Percentiles rank a stretch among this genome's conserved stretches.
Evolutionary conservation across 2,888 invertebrate species (phyloP).

Genomic region (Actias luna): DNA sequence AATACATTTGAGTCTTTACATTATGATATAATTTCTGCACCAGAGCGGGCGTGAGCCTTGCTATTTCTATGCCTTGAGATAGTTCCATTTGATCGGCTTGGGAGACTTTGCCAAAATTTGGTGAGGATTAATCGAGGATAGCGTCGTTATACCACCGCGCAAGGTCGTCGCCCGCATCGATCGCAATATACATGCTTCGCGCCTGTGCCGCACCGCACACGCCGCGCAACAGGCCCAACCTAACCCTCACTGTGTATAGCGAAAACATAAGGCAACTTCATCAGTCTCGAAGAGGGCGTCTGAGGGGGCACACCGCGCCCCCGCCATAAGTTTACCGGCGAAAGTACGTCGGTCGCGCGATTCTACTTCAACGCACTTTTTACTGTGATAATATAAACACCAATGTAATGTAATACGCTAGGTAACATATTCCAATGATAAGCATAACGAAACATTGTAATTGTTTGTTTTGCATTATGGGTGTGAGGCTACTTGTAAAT

Average conservation of each 20-base stretch:
- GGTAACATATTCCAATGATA: background rate
- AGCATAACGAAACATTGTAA: constrained; percentile 10
- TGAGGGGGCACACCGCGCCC: constrained; percentile 62
- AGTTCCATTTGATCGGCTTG: constrained; percentile 17
- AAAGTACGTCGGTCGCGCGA: constrained; percentile 32
- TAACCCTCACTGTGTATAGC: constrained; percentile 49
- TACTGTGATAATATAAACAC: constrained; percentile 42
- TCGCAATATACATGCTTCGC: constrained; percentile 50
- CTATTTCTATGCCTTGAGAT: constrained; percentile 6
- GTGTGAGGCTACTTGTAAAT: constrained; percentile 44
- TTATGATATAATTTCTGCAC: background rate
- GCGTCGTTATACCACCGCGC: constrained; percentile 43
- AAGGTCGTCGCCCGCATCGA: constrained; percentile 68
- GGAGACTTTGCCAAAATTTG: constrained; percentile 19
- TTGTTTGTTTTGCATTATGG: constrained; percentile 36
- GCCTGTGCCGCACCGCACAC: constrained; percentile 43
- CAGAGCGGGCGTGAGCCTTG: background rate
- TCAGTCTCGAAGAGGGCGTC: constrained; percentile 67
- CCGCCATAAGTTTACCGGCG: constrained; percentile 31
- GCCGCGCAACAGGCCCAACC: constrained; percentile 53
- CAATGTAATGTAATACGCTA: constrained; percentile 29
- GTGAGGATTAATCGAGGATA: constrained; percentile 17
- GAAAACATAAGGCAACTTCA: constrained; percentile 48
- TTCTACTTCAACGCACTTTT: constrained; percentile 24
- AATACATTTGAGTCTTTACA: background rate